Base-by-base conservation (phyloP, 2,113 vertebrate species). In the Periophthalmus modestus region DNA sequence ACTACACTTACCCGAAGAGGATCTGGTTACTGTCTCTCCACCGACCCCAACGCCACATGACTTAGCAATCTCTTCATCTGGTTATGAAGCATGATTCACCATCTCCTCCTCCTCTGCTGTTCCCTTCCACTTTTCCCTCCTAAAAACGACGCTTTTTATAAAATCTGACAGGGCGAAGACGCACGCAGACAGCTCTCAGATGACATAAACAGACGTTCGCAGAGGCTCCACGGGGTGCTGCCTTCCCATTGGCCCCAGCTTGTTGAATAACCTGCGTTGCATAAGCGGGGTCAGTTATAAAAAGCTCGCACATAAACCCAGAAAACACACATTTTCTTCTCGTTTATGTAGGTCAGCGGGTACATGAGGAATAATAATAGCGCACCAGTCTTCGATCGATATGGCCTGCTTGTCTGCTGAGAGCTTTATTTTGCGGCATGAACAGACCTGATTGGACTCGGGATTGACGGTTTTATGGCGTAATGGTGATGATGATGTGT, bases 211-310 rank as follows among this genome's bases (percentile, higher is more conserved):
- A 61, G 11, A 70, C 58, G 63, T 65, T 66, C 43, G 63, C 58
- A 39, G 14, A 75, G 63, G 28, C 66, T 58, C 80, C 54, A 61
- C 36, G 39, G 79, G 76, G 70, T 68, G 54, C 67, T 72, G 59
- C 78, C 78, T 57, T 71, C 73, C 74, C 55, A 2, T 63, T 74
- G 80, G 69, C 74, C 63, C 57, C 71, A 69, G 59, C 68, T 33
- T 85, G 86, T 91, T 90, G 84, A 87, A 90, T 91, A 86, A 91
- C 84, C 82, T 88, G 82, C 1, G 66, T 86, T 90, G 85, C 82
- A 77, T 88, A 90, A 92, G 76, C 15, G 68, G 70, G 87, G 84
- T 90, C 88, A 86, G 80, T 75, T 87, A 80, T 82, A 89, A 90
- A 88, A 89, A 91, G 75, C 59, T 71, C 19, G 73, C 68, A 65